Conservation (phyloP, 2,113 vertebrate species). For the Brienomyrus brachyistius region DNA sequence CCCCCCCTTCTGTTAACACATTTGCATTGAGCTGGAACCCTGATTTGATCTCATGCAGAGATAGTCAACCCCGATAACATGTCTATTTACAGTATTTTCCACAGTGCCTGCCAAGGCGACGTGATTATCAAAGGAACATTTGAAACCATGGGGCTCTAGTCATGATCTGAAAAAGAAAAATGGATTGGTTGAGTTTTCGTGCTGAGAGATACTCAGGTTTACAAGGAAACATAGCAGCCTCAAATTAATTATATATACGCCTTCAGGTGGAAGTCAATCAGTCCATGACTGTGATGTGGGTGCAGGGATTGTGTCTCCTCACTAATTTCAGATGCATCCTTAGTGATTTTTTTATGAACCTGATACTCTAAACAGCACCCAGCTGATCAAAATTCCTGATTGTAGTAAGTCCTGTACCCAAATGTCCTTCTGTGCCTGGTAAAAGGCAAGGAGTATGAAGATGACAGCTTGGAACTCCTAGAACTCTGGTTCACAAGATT, state of each 20-base stretch:
- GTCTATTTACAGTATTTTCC: conserved; percentile 24
- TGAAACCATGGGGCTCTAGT: neutral
- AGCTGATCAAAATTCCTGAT: neutral
- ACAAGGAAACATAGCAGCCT: neutral
- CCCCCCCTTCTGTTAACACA: conserved; percentile 15
- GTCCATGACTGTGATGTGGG: neutral
- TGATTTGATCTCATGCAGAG: conserved; percentile 8
- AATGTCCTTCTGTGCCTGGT: neutral
- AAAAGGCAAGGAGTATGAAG: neutral
- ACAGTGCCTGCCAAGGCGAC: conserved; percentile 24
- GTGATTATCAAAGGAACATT: neutral
- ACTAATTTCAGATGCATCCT: neutral
- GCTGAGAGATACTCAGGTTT: neutral
- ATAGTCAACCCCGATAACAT: conserved; percentile 5
- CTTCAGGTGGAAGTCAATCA: neutral
- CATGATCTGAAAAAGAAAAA: neutral
- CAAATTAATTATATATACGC: neutral
- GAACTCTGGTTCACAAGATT: neutral
- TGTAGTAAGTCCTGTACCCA: neutral
- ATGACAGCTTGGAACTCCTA: neutral
- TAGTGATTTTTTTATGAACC: neutral
- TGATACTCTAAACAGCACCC: neutral
- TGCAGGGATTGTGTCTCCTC: neutral
- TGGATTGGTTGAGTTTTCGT: neutral
- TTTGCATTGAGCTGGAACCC: conserved; percentile 5